Base-by-base conservation (phyloP, 2,113 vertebrate genomes). In the Oryzias curvinotus region DNA sequence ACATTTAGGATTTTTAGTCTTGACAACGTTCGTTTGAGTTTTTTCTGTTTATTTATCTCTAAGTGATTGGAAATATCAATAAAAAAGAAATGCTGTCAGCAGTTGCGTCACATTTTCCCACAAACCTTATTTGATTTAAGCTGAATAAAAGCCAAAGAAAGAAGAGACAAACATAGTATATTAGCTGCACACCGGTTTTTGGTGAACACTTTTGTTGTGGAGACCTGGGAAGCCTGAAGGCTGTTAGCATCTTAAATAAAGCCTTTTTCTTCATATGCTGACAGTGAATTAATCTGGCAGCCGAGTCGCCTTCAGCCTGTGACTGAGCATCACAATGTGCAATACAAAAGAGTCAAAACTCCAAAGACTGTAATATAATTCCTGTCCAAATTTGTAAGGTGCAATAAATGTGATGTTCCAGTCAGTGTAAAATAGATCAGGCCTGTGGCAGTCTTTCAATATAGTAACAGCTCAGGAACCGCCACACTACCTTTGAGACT, bases 401-500 rank as follows among this genome's bases (percentile, higher is more conserved):
- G 2, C 48, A 48, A 19, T 19, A 57, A 57, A 73, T 25, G 50
- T 16, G 0, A 71, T 52, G 47, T 48, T 59, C 45, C 51, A 69
- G 58, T 69, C 69, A 63, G 15, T 63, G 64, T 41, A 70, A 66
- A 75, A 75, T 62, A 44, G 65, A 69, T 70, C 64, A 58, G 50
- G 71, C 71, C 52, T 28, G 43, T 45, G 65, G 67, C 76, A 59
- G 42, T 64, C 65, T 62, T 43, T 77, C 56, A 59, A 52, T 71
- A 61, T 62, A 75, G 80, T 73, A 65, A 47, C 64, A 58, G 68
- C 73, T 71, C 62, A 51, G 62, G 57, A 70, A 71, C 66, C 52
- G 71, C 67, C 62, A 66, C 57, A 62, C 56, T 66, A 64, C 76
- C 65, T 72, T 53, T 49, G 72, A 74, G 68, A 81, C 70, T 83